These are phyloP conservation scores for Semotilus atromaculatus DNA, from an alignment of 2,797 vertebrate genomes.

Conservation along the genomic window DNA sequence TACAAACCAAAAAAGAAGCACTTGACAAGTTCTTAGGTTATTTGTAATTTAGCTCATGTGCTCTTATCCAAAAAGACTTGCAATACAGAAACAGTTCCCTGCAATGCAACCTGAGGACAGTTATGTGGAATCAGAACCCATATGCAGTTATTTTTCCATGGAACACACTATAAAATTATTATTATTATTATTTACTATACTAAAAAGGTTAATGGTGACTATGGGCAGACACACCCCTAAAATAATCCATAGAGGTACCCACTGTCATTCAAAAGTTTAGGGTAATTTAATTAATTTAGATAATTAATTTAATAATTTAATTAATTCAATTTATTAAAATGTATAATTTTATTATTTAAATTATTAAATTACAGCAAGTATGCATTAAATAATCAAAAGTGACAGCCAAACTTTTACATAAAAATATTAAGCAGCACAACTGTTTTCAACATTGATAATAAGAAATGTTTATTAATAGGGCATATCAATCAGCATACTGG, in stretches of 20 bases:
- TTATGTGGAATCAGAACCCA: not conserved
- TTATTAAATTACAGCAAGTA: too few relatives aligned
- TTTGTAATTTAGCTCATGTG: not conserved
- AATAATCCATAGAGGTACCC: not conserved
- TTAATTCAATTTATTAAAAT: too few relatives aligned
- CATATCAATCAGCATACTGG: not conserved
- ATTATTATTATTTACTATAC: too few relatives aligned
- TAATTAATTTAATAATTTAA: too few relatives aligned
- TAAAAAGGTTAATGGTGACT: not conserved
- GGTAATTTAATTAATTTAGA: too few relatives aligned
- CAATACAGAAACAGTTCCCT: not conserved
- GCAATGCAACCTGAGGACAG: not conserved
- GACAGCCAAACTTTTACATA: not conserved
- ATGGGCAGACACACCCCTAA: not conserved
- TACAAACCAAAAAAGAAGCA: not conserved
- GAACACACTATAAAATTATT: too few relatives aligned
- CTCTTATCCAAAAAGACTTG: not conserved
- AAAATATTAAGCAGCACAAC: too few relatives aligned
- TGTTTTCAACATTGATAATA: not conserved
- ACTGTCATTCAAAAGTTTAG: not conserved
- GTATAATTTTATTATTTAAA: too few relatives aligned
- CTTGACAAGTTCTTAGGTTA: constrained; percentile 13
- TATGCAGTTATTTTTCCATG: not conserved
- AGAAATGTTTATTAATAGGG: not conserved
- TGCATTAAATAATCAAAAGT: not conserved